Evolutionary conservation across 2,113 vertebrate genomes (phyloP).

Genomic region (Cyanoderma ruficeps): DNA sequence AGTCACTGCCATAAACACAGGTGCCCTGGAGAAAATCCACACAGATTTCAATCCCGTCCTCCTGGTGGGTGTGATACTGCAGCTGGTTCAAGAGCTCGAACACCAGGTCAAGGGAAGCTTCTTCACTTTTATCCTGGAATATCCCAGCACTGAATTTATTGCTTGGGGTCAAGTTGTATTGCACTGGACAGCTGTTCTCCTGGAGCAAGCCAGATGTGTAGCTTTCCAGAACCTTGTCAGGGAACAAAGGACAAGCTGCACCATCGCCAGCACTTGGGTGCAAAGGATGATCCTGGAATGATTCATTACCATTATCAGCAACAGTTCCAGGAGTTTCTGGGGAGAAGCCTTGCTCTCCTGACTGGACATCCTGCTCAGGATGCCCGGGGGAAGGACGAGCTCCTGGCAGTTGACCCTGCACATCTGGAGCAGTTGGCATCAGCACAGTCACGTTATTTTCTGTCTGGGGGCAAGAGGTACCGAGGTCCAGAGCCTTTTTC

Average conservation of each 20-base stretch:
- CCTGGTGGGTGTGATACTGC: slow-evolving; percentile 96
- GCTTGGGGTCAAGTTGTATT: slow-evolving; percentile 72
- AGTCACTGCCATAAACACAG: slow-evolving; percentile 92
- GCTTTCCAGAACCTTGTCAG: slow-evolving; percentile 83
- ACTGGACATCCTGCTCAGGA: slow-evolving; percentile 58
- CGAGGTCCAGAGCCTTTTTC: slow-evolving; percentile 84
- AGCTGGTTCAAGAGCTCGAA: slow-evolving; percentile 97
- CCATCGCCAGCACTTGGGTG: slow-evolving; percentile 66
- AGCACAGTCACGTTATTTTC: slow-evolving; percentile 72
- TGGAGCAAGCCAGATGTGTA: slow-evolving; percentile 77
- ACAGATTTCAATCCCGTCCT: slow-evolving; percentile 89
- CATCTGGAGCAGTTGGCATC: slow-evolving; percentile 61
- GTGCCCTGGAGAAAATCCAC: slow-evolving; percentile 94
- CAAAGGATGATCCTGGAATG: slow-evolving; percentile 76
- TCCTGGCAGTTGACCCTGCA: slow-evolving; percentile 56
- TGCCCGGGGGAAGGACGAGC: slow-evolving; percentile 56
- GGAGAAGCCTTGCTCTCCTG: slow-evolving; percentile 69
- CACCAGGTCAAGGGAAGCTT: slow-evolving; percentile 94
- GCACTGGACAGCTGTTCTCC: slow-evolving; percentile 76
- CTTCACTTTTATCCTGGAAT: slow-evolving; percentile 97
- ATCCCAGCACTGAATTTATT: slow-evolving; percentile 81
- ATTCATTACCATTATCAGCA: slow-evolving; percentile 58
- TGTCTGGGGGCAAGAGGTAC: slow-evolving; percentile 78
- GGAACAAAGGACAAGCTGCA: slow-evolving; percentile 75
- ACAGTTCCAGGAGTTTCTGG: slow-evolving; percentile 68